A percentile compares a stretch with the other conserved stretches of the same genome.
These are phyloP conservation scores for Leptarthrus brevirostris DNA, from an alignment of 2,888 invertebrate genomes.

Conservation along the genomic window DNA sequence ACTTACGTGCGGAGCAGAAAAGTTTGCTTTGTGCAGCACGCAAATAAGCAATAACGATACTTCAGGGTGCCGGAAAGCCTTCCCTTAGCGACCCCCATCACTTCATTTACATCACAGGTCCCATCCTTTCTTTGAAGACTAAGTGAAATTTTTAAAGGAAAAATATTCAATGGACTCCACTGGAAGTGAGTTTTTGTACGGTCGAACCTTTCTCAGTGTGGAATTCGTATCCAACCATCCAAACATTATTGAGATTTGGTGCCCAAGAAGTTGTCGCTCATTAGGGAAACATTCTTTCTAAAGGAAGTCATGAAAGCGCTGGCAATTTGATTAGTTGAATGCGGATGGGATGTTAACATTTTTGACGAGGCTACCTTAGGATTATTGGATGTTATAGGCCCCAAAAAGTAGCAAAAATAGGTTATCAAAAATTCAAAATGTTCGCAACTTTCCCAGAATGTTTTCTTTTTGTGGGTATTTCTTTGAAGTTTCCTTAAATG, in stretches of 20 bases:
- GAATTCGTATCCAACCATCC: not conserved
- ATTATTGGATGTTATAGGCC: too few species aligned
- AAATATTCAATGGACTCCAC: conserved; percentile 14
- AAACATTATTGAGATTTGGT: not conserved
- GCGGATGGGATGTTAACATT: conserved; percentile 11
- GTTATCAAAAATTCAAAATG: conserved; percentile 23
- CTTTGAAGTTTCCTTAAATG: not conserved
- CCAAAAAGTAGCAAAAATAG: not conserved
- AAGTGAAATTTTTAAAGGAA: conserved; percentile 1
- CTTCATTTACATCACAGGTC: conserved; percentile 25
- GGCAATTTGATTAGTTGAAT: conserved; percentile 33
- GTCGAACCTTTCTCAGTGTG: not conserved
- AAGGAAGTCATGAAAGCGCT: conserved; percentile 4
- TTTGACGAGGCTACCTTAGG: not conserved
- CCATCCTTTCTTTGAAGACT: conserved; percentile 12
- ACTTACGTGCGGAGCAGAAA: not conserved
- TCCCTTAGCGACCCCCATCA: not conserved
- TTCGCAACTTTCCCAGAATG: not conserved
- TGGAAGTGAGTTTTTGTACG: not conserved
- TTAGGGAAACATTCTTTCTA: conserved; percentile 32
- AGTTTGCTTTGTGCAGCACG: not conserved
- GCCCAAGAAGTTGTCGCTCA: conserved; percentile 35
- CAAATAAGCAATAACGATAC: conserved; percentile 6
- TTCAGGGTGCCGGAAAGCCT: not conserved
- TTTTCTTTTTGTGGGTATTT: conserved; percentile 5